Percentiles rank a stretch among this genome's conserved stretches.
These are phyloP conservation scores for Ophiothrix spiculata DNA, from an alignment of 35 echinoderm and acorn worm species.

Conservation along the genomic window DNA sequence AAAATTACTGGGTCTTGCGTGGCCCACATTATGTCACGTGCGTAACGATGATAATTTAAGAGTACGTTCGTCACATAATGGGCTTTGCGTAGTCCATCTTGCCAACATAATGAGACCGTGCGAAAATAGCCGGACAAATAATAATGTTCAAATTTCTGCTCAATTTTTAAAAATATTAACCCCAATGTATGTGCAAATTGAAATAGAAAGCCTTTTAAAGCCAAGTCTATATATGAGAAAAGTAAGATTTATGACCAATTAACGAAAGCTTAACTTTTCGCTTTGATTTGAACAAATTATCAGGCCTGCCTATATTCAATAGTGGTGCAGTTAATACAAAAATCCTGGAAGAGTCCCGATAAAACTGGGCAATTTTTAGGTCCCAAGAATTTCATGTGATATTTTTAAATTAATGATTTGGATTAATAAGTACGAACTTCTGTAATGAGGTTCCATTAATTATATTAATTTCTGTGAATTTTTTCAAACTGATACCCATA, in stretches of 20 bases:
- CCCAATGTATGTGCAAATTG: background rate
- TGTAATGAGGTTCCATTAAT: too few species aligned
- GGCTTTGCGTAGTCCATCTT: background rate
- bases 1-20: background rate
- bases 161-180: background rate
- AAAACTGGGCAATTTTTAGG: too few species aligned
- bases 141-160: background rate
- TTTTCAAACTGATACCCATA: too few species aligned
- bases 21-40: background rate
- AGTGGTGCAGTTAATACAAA: background rate
- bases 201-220: background rate
- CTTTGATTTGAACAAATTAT: background rate
- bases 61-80: background rate
- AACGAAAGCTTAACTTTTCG: background rate
- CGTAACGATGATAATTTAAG: background rate
- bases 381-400: too few species aligned
- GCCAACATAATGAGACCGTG: background rate
- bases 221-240: background rate
- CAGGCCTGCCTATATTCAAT: background rate
- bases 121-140: background rate
- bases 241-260: background rate
- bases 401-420: too few species aligned
- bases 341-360: too few species aligned
- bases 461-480: too few species aligned
- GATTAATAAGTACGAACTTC: too few species aligned